A percentile compares a stretch with the other conserved stretches of the same genome.
phyloP scores from a whole-genome alignment of 2,113 vertebrate species.

The Thalassarche chlororhynchos region DNA sequence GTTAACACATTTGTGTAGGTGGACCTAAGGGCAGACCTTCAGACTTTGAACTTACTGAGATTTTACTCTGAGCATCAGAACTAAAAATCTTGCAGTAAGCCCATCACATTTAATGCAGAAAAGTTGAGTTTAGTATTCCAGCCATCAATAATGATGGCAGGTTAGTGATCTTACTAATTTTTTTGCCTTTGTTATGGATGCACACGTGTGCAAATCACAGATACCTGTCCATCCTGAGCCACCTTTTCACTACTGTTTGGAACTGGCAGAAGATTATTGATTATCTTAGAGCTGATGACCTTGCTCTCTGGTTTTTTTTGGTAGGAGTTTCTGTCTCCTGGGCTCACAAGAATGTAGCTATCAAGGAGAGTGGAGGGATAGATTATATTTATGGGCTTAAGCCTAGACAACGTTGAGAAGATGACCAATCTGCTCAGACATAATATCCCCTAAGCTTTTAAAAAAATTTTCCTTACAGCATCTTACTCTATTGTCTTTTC shows the following conservation, averaged over 20 bases:
- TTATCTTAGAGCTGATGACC: neutral
- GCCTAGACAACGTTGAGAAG: neutral
- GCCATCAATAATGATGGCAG: neutral
- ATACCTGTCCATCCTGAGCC: neutral
- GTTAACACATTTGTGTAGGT: neutral
- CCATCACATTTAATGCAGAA: neutral
- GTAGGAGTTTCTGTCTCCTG: neutral
- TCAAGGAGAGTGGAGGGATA: neutral
- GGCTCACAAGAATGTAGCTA: neutral
- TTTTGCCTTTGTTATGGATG: neutral
- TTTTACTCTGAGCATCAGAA: neutral
- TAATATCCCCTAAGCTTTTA: neutral
- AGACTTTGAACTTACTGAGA: neutral
- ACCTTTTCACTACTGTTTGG: neutral
- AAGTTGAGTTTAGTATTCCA: neutral
- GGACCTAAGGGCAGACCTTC: neutral
- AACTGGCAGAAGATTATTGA: neutral
- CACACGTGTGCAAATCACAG: neutral
- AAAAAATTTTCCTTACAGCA: neutral
- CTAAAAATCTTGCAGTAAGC: neutral
- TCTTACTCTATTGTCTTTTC: neutral
- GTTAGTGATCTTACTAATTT: neutral
- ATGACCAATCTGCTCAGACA: neutral
- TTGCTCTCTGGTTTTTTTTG: neutral
- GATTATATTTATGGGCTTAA: neutral